A percentile compares a stretch with the other conserved stretches of the same genome.
These are phyloP conservation scores for Apantesis nais DNA, from an alignment of 2,888 invertebrate species.

Conservation along the genomic window DNA sequence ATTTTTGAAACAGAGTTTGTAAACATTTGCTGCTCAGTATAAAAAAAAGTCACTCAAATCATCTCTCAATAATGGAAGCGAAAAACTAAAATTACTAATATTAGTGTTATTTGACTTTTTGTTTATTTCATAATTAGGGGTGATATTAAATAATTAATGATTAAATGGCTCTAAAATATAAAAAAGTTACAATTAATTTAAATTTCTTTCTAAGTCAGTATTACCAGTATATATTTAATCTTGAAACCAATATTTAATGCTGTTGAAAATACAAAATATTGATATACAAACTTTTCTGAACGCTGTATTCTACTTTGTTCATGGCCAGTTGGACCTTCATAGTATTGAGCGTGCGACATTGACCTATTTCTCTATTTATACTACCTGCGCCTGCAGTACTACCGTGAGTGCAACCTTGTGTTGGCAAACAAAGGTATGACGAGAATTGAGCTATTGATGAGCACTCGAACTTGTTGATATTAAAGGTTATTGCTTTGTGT, in stretches of 20 bases:
- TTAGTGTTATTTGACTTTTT: no score
- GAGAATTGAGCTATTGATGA: not conserved
- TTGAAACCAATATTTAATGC: not conserved
- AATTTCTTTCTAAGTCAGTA: no score
- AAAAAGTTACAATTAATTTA: no score
- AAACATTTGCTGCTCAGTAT: no score
- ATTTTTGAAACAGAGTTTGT: no score
- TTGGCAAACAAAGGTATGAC: not conserved
- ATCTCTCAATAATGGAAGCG: no score
- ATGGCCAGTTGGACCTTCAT: constrained; percentile 29
- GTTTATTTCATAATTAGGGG: no score
- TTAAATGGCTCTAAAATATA: no score
- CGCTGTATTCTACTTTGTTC: not conserved
- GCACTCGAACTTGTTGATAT: constrained; percentile 1
- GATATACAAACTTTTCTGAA: not conserved
- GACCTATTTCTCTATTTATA: constrained; percentile 36
- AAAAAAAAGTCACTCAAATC: no score
- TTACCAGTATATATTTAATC: no score
- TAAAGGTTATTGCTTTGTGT: not conserved
- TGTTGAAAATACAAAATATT: not conserved
- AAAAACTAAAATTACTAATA: no score
- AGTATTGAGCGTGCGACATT: constrained; percentile 35
- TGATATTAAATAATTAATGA: no score
- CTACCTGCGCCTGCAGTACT: not conserved
- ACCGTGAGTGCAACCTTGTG: not conserved